Conservation (phyloP, 2,888 invertebrate genomes). For the Mellilla xanthometata region DNA sequence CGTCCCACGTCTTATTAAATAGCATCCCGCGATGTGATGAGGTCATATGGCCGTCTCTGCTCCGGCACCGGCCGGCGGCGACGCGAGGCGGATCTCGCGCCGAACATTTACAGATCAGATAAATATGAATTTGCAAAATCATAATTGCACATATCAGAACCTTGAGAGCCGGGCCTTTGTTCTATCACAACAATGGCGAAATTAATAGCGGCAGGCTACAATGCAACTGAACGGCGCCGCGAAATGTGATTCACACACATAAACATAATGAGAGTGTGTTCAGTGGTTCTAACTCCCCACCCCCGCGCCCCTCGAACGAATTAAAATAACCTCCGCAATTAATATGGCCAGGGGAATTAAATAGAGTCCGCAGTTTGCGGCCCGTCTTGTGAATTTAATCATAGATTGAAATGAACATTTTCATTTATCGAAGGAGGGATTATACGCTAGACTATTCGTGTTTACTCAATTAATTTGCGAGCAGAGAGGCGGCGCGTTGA, state of each 20-base stretch:
- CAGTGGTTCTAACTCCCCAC: conserved; percentile 4
- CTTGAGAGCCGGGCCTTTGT: conserved; percentile 56
- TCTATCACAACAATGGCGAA: conserved; percentile 49
- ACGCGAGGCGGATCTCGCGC: too few species aligned
- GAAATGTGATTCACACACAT: conserved; percentile 46
- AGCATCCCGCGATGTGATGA: conserved; percentile 19
- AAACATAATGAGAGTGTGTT: conserved; percentile 37
- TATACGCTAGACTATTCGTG: conserved; percentile 38
- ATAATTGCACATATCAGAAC: conserved; percentile 52
- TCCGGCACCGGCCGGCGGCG: too few species aligned
- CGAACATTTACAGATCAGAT: conserved; percentile 43
- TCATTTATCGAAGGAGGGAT: conserved; percentile 34
- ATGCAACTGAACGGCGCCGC: conserved; percentile 43
- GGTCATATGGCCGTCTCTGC: too few species aligned
- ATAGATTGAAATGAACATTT: conserved; percentile 31
- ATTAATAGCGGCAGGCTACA: conserved; percentile 38
- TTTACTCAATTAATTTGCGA: conserved; percentile 62
- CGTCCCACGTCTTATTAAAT: conserved; percentile 24
- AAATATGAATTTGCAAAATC: conserved; percentile 41
- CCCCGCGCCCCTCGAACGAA: conserved; percentile 19
- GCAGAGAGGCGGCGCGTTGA: conserved; percentile 46
- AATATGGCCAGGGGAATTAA: conserved; percentile 17
- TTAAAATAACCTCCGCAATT: conserved; percentile 24
- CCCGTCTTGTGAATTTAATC: conserved; percentile 15
- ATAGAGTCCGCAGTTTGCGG: conserved; percentile 11